Evolutionary conservation across 1,140 invertebrate genomes (phyloP), one percentile per base, ranked within the genome.

Genomic region (Ceratosolen fusciceps): DNA sequence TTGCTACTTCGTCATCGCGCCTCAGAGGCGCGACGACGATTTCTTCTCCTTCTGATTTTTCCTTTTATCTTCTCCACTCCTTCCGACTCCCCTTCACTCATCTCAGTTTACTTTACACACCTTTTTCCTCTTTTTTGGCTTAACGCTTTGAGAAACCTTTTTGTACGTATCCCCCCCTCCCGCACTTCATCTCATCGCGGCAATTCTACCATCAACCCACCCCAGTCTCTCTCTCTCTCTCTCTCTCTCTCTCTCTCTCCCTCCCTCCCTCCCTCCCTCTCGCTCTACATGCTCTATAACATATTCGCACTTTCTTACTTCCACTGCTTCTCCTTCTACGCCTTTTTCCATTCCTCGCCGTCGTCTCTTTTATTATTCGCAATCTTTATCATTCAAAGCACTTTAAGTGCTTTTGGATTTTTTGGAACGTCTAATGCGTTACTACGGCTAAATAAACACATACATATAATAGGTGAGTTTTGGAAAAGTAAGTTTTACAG

Each of bases 401-500:
- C 21, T 29, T 29, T 49, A 49, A 70, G 67, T 73, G 54, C n/a
- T 58, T 73, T 72, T 37, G 1, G 19, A 19, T 52, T 34, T 54
- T 54, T n/a, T n/a, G n/a, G n/a, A 16, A 72, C 7, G 54, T 73
- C 10, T 73, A 58, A 73, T 58, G 31, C 54, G 31, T n/a, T 73
- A 16, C 26, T 8, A 0, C 29, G 26, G 31, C 0, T 34, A 43
- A 47, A 29, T 52, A 31, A 71, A 26, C 16, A 26, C 26, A 54
- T 71, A 52, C 26, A 31, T 72, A 72, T 72, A 12, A 72, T 54
- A 9, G 52, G 9, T 29, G 24, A 60, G 39, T 62, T 74, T 74
- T 74, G 72, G 72, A 74, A 73, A 74, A 62, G 54, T 26, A 60
- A 60, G 24, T 73, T 71, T 73, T 31, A 34, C 19, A 43, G 24